Evolutionary conservation across 2,888 invertebrate species (phyloP).

Genomic region (Brachyptera risi): DNA sequence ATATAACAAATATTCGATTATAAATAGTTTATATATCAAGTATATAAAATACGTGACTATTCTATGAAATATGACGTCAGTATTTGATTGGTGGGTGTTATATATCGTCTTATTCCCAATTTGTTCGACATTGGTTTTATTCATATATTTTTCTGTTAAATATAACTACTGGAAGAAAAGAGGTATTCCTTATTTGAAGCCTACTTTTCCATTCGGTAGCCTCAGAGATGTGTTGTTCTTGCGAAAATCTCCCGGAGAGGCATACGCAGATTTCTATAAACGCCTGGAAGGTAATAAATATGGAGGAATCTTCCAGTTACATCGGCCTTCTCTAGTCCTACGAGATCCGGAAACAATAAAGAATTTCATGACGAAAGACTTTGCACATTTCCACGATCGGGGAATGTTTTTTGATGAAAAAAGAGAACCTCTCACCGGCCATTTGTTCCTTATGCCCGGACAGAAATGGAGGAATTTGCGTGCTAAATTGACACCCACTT

Average conservation of each 20-base stretch:
- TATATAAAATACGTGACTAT: too few species aligned
- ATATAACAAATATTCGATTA: too few species aligned
- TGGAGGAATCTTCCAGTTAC: slow-evolving; percentile 4
- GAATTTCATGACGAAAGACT: slow-evolving; percentile 20
- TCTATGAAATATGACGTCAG: too few species aligned
- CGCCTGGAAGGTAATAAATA: background rate
- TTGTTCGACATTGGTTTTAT: too few species aligned
- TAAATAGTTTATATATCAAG: too few species aligned
- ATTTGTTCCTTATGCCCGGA: slow-evolving; percentile 40
- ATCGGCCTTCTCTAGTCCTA: slow-evolving; percentile 1
- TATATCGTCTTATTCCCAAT: too few species aligned
- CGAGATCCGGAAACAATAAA: slow-evolving; percentile 23
- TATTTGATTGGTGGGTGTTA: too few species aligned
- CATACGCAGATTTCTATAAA: background rate
- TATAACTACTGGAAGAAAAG: slow-evolving; percentile 24
- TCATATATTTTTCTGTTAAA: background rate
- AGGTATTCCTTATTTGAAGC: slow-evolving; percentile 18
- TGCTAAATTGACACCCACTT: slow-evolving; percentile 44
- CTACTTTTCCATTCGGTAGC: slow-evolving; percentile 16
- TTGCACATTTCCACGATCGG: slow-evolving; percentile 28
- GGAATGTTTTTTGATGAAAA: slow-evolving; percentile 27
- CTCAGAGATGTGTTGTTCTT: background rate
- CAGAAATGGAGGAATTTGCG: slow-evolving; percentile 43
- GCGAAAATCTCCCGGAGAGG: background rate
- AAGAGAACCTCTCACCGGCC: slow-evolving; percentile 38